These are phyloP conservation scores for Aurelia aurita complex sp. Pacific DNA, from an alignment of 30 jellyfish, hydroid and myxozoan genomes.

Conservation along the genomic window DNA sequence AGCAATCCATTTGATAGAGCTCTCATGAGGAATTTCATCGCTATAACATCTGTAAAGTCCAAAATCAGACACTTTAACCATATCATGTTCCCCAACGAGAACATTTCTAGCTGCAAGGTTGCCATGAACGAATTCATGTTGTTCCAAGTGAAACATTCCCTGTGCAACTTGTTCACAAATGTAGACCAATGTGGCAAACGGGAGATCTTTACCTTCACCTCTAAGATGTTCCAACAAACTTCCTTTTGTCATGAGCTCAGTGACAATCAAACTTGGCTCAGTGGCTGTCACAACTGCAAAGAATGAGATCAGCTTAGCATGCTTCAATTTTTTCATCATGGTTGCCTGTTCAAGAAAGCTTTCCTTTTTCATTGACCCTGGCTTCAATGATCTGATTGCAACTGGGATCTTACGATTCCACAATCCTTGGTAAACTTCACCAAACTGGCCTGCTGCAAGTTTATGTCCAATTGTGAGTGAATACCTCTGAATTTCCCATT, in stretches of 20 bases:
- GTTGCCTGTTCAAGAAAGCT: slow-evolving; percentile 89
- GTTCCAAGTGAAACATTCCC: slow-evolving; percentile 92
- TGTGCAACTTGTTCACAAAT: slow-evolving; percentile 91
- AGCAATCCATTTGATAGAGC: slow-evolving; percentile 98
- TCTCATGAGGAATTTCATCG: slow-evolving; percentile 78
- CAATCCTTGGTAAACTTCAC: slow-evolving; percentile 87
- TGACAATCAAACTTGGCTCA: slow-evolving; percentile 89
- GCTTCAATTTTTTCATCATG: slow-evolving; percentile 85
- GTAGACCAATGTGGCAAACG: slow-evolving; percentile 68
- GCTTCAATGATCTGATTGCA: slow-evolving; percentile 89
- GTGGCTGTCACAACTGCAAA: slow-evolving; percentile 90
- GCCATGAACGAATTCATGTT: slow-evolving; percentile 82
- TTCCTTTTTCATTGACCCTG: slow-evolving; percentile 90
- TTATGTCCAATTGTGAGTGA: slow-evolving; percentile 56
- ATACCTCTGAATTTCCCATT: slow-evolving; percentile 90
- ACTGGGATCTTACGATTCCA: slow-evolving; percentile 92
- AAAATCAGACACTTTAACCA: slow-evolving; percentile 91
- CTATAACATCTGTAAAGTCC: slow-evolving; percentile 92
- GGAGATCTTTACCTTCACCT: slow-evolving; percentile 65
- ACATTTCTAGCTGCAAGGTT: slow-evolving; percentile 97
- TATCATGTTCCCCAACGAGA: slow-evolving; percentile 77
- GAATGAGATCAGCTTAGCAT: slow-evolving; percentile 76
- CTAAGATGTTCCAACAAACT: slow-evolving; percentile 89
- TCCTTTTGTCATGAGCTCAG: slow-evolving; percentile 95
- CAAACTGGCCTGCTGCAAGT: slow-evolving; percentile 90